These are phyloP conservation scores for Meiosimyza platycephala DNA, from an alignment of 2,888 invertebrate genomes.

Conservation along the genomic window DNA sequence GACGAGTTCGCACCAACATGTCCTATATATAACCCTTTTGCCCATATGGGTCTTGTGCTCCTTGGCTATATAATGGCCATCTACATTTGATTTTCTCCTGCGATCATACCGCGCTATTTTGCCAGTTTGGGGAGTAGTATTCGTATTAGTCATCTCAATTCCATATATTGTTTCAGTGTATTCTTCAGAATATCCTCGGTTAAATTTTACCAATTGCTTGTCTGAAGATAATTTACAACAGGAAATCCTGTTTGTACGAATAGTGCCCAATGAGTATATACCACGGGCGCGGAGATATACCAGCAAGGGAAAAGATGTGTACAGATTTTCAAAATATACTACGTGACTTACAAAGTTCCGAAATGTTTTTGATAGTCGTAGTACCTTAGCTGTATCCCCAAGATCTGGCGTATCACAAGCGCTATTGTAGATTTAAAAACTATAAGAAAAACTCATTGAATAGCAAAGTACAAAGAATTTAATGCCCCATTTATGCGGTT, in stretches of 20 bases:
- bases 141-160: conserved; percentile 21
- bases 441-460: too few relatives aligned
- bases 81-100: conserved; percentile 72
- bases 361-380: conserved; percentile 21
- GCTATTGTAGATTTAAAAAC: not conserved
- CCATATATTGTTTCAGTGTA: conserved; percentile 32
- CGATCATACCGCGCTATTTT: too few relatives aligned
- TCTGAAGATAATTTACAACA: conserved; percentile 29
- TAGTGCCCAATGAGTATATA: conserved; percentile 33
- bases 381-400: conserved; percentile 25
- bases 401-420: conserved; percentile 31
- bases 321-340: conserved; percentile 33
- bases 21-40: too few relatives aligned
- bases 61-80: too few relatives aligned
- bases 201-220: conserved; percentile 7
- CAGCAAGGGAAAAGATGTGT: conserved; percentile 30
- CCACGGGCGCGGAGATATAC: conserved; percentile 27
- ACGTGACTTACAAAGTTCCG: conserved; percentile 23
- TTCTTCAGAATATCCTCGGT: not conserved
- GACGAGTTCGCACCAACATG: too few relatives aligned
- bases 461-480: too few relatives aligned
- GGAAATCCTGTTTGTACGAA: conserved; percentile 27
- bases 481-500: too few relatives aligned
- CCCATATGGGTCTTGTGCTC: too few relatives aligned
- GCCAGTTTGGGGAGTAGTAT: too few relatives aligned